phyloP scores from a whole-genome alignment of 2,888 invertebrate species.

The Drosophila incognita region DNA sequence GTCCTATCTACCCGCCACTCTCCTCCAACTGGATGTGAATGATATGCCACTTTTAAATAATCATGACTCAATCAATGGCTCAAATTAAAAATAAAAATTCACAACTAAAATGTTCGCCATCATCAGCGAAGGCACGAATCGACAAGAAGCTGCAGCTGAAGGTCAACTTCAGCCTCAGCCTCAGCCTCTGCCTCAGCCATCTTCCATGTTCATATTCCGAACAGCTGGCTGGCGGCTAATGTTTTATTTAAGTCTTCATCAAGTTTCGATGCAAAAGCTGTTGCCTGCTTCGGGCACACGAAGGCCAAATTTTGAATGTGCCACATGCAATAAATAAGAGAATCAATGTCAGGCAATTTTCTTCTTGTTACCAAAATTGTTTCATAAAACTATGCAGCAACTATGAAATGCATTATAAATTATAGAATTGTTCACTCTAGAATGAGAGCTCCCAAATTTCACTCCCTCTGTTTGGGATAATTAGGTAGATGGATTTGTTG shows the following conservation, averaged over 20 bases:
- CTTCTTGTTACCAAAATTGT: too few relatives aligned
- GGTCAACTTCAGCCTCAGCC: not conserved
- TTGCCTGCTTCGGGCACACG: not conserved
- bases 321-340: not conserved
- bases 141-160: not conserved
- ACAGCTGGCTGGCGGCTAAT: not conserved
- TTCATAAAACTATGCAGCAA: not conserved
- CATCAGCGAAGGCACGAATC: not conserved
- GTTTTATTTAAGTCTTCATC: not conserved
- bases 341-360: not conserved
- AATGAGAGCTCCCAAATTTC: not conserved
- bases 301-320: not conserved
- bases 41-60: not conserved
- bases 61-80: not conserved
- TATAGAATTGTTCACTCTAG: not conserved
- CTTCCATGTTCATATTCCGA: not conserved
- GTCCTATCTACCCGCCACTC: not conserved
- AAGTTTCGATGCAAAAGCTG: not conserved
- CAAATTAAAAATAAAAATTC: not conserved
- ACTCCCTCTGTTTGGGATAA: too few relatives aligned
- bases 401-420: not conserved
- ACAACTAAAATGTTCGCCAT: not conserved
- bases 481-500: not conserved
- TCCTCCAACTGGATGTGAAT: not conserved
- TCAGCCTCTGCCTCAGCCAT: not conserved